Base-by-base conservation (phyloP, 2,113 vertebrate species). In the Ceratotherium simum region DNA sequence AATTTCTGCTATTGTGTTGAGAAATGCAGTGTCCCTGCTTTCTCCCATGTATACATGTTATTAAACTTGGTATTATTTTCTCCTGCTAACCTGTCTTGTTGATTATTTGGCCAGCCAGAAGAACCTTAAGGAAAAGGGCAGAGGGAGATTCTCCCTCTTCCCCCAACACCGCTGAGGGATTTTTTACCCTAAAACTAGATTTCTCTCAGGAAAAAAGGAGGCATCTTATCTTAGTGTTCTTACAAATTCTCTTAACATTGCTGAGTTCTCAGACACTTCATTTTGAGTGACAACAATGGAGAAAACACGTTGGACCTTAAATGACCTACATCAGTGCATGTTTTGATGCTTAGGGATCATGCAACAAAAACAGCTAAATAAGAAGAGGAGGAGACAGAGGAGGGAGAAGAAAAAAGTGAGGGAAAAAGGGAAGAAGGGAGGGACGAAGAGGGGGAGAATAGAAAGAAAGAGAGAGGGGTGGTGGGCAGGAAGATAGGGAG, bases 361-460 rank as follows among this genome's bases (percentile, higher is more conserved):
- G 48, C 4, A 70, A 67, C 14, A 23, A 11, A 29, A 80, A 0
- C 17, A 31, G 51, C 31, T 60, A 31, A 11, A 18, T 5, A 92
- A 48, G 48, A 25, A 17, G 21, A 58, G 13, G 48, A 91, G 0
- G 21, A 54, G n/a, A 27, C 23, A 27, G 48, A 42, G 42, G 29
- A 42, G 3, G 3, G 9, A 2, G 21, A 17, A n/a, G 33, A 54
- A 29, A 39, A 18, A 39, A 64, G n/a, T 0, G 42, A 12, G 33
- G 16, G 25, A 56, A 42, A 10, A 27, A 67, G 20, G 36, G 12
- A 48, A 3, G 18, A 18, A 60, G 27, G 70, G 13, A 51, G 20
- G 39, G 11, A 42, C 42, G 5, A 42, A 18, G 7, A 27, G 46
- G 0, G 3, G 25, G 33, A 23, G 6, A 5, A 10, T 4, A n/a